phyloP scores from a whole-genome alignment of 2,113 vertebrate species.

The Poicephalus gulielmi region DNA sequence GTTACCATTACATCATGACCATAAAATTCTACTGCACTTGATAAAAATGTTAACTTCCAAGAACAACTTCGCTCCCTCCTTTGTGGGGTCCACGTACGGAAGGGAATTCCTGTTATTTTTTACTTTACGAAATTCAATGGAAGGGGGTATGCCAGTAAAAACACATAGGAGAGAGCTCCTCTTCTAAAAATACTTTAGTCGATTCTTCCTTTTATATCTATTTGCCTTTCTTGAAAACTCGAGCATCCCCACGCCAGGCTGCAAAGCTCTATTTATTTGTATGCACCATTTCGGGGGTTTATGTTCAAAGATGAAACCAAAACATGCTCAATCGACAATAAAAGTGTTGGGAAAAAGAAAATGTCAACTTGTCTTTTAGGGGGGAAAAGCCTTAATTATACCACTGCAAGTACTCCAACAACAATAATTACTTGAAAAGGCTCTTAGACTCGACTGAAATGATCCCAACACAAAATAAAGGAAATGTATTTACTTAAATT shows the following conservation, averaged over 20 bases:
- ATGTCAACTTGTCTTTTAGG: slow-evolving; percentile 16
- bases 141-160: neutral
- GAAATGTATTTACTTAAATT: slow-evolving; percentile 43
- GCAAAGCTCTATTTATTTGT: neutral
- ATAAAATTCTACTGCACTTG: slow-evolving; percentile 55
- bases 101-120: neutral
- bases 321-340: slow-evolving; percentile 35
- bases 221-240: fast-evolving
- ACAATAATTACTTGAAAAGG: slow-evolving; percentile 44
- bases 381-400: neutral
- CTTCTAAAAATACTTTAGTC: neutral
- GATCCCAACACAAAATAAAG: slow-evolving; percentile 30
- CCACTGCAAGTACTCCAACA: slow-evolving; percentile 35
- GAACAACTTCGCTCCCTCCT: neutral
- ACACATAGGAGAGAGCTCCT: neutral
- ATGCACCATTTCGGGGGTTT: neutral
- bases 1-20: slow-evolving; percentile 34
- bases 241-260: neutral
- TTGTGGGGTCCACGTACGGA: neutral
- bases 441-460: slow-evolving; percentile 37
- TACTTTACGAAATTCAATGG: neutral
- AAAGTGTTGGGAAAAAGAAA: slow-evolving; percentile 56
- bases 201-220: neutral
- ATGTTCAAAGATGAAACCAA: slow-evolving; percentile 14
- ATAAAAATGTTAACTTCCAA: slow-evolving; percentile 57